phyloP scores from a whole-genome alignment of 2,888 invertebrate genomes.

The Drosophila anomalipes region DNA sequence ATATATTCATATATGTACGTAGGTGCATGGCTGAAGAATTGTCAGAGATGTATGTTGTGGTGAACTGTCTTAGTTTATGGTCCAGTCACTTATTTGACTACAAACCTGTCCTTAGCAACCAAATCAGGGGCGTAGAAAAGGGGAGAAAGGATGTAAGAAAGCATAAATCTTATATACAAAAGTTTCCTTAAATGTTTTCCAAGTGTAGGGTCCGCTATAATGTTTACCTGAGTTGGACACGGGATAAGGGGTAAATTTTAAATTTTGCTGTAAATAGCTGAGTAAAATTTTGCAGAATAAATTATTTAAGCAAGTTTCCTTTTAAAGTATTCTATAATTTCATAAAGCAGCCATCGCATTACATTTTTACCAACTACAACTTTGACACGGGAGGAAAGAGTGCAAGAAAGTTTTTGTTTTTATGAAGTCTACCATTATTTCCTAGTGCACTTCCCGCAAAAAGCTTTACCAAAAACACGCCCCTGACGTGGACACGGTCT shows the following conservation, averaged over 20 bases:
- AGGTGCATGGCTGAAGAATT: not conserved
- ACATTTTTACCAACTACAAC: not conserved
- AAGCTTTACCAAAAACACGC: conserved; percentile 9
- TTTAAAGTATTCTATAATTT: not conserved
- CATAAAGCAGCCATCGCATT: not conserved
- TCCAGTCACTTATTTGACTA: conserved; percentile 41
- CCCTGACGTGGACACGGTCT: conserved; percentile 5
- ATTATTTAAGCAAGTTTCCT: not conserved
- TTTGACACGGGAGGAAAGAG: not conserved
- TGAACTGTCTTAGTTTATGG: conserved; percentile 59
- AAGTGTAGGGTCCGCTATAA: not conserved
- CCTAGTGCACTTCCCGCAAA: not conserved
- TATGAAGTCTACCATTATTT: not conserved
- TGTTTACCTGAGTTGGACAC: not conserved
- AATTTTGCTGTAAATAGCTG: not conserved
- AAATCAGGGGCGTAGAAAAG: conserved; percentile 38
- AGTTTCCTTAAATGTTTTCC: not conserved
- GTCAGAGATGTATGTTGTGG: conserved; percentile 24
- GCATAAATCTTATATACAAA: not conserved
- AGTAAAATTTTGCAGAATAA: not conserved
- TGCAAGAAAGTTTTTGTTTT: not conserved
- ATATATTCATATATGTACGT: not conserved
- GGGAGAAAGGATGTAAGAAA: not conserved
- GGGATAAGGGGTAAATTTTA: too few relatives aligned
- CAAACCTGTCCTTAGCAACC: conserved; percentile 46